Base-by-base conservation (phyloP, 2,113 vertebrate genomes). In the Eolophus roseicapilla region DNA sequence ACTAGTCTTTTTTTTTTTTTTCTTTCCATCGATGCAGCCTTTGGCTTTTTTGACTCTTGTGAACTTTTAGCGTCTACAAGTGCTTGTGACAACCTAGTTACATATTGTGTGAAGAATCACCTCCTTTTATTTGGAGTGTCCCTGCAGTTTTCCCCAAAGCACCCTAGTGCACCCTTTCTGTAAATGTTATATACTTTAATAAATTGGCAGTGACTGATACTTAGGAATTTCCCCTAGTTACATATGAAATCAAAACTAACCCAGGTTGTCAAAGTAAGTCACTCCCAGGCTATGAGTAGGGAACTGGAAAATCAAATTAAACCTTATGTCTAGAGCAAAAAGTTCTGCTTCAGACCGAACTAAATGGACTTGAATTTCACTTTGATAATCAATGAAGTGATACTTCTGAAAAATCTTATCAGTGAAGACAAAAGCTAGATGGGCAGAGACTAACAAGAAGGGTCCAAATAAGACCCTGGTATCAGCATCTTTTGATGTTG, bases 251-350 rank as follows among this genome's bases (percentile, higher is more conserved):
- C 17, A 55, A 43, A 62, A 68, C 21, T 81, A 68, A 52, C 16
- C 3, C 57, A 28, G 14, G 25, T 14, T 70, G 12, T 47, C 35
- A 76, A 64, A 64, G 18, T 37, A 52, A 73, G 29, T 31, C 43
- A 35, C 43, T 39, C 37, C 5, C 29, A 55, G 24, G 17, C 25
- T 65, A 41, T 77, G 52, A 25, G 11, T 10, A 78, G 17, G 3
- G 6, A 71, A 46, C 41, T 59, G 18, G 83, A 50, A 69, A 82
- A 79, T 23, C 10, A 33, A 44, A 44, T 31, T 53, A 68, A 15
- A 39, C 11, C 11, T 46, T 67, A 46, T 0, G 0, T 27, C 28
- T 74, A 0, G 0, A 79, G 44, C 15, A 49, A 43, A 65, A 43
- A 16, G 25, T 60, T 68, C 46, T 75, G 31, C 47, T 59, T 82